Base-by-base conservation (phyloP, 2,113 vertebrate species). In the Pomatorhinus ruficollis region DNA sequence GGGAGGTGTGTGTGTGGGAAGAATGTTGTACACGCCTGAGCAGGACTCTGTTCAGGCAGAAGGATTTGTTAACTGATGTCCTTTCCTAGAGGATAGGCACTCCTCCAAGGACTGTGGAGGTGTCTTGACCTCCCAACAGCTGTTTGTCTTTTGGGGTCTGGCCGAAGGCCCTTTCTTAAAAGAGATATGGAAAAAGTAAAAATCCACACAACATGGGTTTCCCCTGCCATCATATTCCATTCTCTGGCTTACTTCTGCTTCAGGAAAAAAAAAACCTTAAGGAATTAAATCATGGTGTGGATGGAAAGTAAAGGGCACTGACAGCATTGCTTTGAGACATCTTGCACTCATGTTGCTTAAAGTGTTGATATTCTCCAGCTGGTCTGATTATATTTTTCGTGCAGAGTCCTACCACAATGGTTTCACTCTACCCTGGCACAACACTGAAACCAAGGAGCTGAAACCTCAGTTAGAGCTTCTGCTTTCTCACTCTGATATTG, bases 381-480 rank as follows among this genome's bases (percentile, higher is more conserved):
- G 15, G 47, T 72, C 86, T 95, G 44, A 80, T 88, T 82, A 57
- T 56, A 42, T 5, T 35, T 56, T 47, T 92, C 81, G 93, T 94
- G 35, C 94, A 97, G 96, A 90, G 57, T n/a, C 86, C 23, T 53
- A 10, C 33, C 90, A 30, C 45, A 45, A 53, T 64, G 16, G 61
- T 28, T 91, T 72, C 9, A 15, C 54, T 56, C 70, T 98, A 22
- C 97, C 97, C 6, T 64, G 44, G 13, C 97, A 97, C 78, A 91
- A 69, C 8, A 93, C 65, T 76, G 92, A 97, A 82, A 89, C 72
- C 39, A 88, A 97, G 53, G 88, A 98, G 53, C 96, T 98, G 83
- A 97, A 97, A 80, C 91, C 93, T 61, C 98, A 97, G 81, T 97
- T 99, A 42, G 89, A 87, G 54, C 70, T 87, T 60, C 92, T 98